Conservation (phyloP, 2,113 vertebrate species). For the Eulacestoma nigropectus region DNA sequence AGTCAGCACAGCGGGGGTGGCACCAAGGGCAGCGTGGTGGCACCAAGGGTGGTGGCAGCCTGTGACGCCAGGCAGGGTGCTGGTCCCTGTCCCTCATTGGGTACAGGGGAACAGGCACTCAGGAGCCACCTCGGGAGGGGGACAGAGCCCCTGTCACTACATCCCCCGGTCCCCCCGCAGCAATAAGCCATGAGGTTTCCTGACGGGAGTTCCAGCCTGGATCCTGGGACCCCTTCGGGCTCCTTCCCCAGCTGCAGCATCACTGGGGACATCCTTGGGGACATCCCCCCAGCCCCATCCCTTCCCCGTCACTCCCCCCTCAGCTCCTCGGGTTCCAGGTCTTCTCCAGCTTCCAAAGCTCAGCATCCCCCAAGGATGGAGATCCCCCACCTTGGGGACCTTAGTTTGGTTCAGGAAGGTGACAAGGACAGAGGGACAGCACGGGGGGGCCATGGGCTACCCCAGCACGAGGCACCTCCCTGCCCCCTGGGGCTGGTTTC, state of each 20-base stretch:
- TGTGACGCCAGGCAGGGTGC: neutral
- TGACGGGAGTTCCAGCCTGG: neutral
- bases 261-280: neutral
- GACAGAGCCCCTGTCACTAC: neutral
- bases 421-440: neutral
- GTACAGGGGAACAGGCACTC: neutral
- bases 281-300: neutral
- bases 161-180: accelerated
- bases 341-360: neutral
- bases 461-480: neutral
- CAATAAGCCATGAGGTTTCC: neutral
- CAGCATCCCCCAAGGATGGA: neutral
- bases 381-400: neutral
- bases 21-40: neutral
- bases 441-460: accelerated
- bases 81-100: neutral
- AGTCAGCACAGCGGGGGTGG: accelerated
- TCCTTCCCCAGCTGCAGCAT: neutral
- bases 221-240: accelerated
- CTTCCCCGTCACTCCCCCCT: neutral
- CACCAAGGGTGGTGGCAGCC: neutral
- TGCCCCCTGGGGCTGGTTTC: neutral
- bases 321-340: neutral
- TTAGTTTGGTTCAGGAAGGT: neutral
- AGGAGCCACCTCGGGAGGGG: neutral